phyloP scores from a whole-genome alignment of 2,797 vertebrate species.

The Melanotaenia pygmaea region DNA sequence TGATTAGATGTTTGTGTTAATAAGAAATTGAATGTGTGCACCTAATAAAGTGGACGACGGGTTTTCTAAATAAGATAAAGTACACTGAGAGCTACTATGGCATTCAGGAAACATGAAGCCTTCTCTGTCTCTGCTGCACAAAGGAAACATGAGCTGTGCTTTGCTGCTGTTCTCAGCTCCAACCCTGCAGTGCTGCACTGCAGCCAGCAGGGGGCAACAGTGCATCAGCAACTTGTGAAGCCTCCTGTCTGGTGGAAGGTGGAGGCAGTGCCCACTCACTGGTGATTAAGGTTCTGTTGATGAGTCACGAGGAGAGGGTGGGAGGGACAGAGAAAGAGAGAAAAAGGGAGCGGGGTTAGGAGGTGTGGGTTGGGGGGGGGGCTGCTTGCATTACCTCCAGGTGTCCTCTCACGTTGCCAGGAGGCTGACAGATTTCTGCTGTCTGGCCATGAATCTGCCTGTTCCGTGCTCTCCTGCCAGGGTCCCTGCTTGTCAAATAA shows the following conservation, averaged over 20 bases:
- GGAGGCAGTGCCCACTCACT: conserved; percentile 67
- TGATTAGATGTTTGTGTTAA: too few relatives aligned
- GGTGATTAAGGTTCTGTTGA: conserved; percentile 72
- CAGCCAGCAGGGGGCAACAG: conserved; percentile 66
- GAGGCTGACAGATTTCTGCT: conserved; percentile 72
- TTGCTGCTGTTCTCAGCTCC: too few relatives aligned
- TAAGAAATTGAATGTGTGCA: too few relatives aligned
- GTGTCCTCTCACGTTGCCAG: conserved; percentile 79
- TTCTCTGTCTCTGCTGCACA: too few relatives aligned
- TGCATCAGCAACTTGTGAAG: conserved; percentile 10
- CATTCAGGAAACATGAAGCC: too few relatives aligned
- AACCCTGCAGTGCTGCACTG: too few relatives aligned
- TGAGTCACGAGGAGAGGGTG: conserved; percentile 71
- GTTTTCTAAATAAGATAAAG: too few relatives aligned
- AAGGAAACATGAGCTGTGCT: too few relatives aligned
- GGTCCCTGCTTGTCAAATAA: conserved; percentile 49
- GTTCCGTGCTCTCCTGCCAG: conserved; percentile 48
- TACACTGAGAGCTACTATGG: too few relatives aligned
- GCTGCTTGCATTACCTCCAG: conserved; percentile 77
- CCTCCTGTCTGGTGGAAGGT: conserved; percentile 12
- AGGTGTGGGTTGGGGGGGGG: conserved; percentile 28
- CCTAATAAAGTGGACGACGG: too few relatives aligned
- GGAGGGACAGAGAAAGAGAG: conserved; percentile 44
- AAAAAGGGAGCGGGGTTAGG: conserved; percentile 5
- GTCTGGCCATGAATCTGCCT: conserved; percentile 68